A percentile compares a stretch with the other conserved stretches of the same genome.
phyloP scores from a whole-genome alignment of 1,140 invertebrate genomes.

The Heterodera schachtii region DNA sequence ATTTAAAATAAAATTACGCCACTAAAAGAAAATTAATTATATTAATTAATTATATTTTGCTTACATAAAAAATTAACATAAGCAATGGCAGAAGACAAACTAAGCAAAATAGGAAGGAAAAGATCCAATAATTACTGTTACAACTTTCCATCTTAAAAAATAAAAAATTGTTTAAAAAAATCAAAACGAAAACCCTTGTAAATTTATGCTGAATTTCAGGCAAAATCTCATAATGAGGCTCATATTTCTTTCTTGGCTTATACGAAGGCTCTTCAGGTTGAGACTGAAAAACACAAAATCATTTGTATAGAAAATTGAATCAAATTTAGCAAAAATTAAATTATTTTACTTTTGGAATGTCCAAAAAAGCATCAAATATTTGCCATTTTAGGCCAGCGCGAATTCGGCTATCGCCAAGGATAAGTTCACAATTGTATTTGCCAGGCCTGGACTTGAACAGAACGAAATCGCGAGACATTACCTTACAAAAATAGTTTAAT shows the following conservation, averaged over 20 bases:
- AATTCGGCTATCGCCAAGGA: conserved; percentile 23
- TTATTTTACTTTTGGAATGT: conserved; percentile 22
- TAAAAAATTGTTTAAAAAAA: background rate
- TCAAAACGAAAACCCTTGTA: background rate
- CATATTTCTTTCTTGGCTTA: background rate
- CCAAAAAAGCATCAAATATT: conserved; percentile 23
- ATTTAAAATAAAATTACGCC: background rate
- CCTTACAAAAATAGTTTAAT: background rate
- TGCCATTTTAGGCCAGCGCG: background rate
- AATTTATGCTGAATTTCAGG: conserved; percentile 7
- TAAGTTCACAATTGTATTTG: conserved; percentile 16
- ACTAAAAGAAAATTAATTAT: background rate
- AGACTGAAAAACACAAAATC: background rate
- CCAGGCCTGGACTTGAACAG: background rate
- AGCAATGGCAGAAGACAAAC: conserved; percentile 2
- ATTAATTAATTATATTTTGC: background rate
- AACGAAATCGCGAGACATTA: conserved; percentile 18
- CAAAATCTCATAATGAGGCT: background rate
- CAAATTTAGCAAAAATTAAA: background rate
- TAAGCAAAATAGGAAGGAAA: background rate
- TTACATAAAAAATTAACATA: background rate
- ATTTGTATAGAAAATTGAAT: background rate
- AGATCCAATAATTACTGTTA: background rate
- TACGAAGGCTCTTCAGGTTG: background rate
- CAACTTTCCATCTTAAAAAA: background rate